These are phyloP conservation scores for Hafferia zeledoni DNA, from an alignment of 2,797 vertebrate species.

Conservation along the genomic window DNA sequence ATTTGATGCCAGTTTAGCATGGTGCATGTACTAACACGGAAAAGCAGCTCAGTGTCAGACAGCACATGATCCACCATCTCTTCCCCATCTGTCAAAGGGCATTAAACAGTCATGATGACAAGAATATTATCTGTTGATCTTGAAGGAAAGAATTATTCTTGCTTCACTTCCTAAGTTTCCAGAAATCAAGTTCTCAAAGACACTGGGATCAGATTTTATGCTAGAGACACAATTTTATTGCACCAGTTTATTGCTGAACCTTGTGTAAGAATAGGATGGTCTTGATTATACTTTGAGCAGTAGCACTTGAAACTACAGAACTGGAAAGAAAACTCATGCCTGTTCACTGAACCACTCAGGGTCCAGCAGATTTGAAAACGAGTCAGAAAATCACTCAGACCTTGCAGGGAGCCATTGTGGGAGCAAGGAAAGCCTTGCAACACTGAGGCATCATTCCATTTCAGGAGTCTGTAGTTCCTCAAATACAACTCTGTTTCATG, in stretches of 20 bases:
- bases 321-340: not conserved
- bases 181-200: constrained; percentile 21
- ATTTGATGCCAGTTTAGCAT: not conserved
- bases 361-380: constrained; percentile 1
- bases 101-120: not conserved
- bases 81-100: not conserved
- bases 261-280: constrained; percentile 45
- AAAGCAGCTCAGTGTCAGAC: not conserved
- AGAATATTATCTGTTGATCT: not conserved
- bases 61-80: not conserved
- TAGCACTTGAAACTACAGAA: constrained; percentile 22
- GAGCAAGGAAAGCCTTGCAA: not conserved
- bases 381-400: not conserved
- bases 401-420: not conserved
- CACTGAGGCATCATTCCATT: not conserved
- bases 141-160: constrained; percentile 15
- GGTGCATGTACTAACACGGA: not conserved
- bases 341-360: not conserved
- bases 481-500: not conserved
- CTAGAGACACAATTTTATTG: constrained; percentile 17
- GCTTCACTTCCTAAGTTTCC: constrained; percentile 16
- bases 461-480: not conserved
- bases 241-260: not conserved
- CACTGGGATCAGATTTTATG: not conserved
- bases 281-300: constrained; percentile 26